Evolutionary conservation across 2,888 invertebrate genomes (phyloP), one percentile per base, ranked within the genome.

Genomic region (Drosophila kuntzei): DNA sequence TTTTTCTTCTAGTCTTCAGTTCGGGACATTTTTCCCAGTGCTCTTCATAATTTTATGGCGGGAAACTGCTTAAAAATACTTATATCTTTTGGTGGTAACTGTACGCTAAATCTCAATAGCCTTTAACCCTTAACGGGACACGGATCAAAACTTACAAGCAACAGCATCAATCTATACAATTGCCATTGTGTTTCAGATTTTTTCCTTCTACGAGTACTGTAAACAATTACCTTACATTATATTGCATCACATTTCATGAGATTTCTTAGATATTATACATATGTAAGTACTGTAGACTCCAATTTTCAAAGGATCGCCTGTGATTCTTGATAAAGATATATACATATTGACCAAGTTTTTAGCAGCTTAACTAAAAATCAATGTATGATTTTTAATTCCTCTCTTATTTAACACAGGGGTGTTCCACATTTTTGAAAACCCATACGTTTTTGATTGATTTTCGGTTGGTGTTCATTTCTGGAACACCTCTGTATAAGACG

Each of bases 31-130:
- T 74, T 71, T 54, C 32, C 7, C 27, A 32, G 27, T 8, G 39
- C 43, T 59, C 67, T 66, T 62, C 62, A 47, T 64, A 44, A 46
- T 63, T 49, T 67, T 61, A 65, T 76, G 80, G 87, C 85, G 87
- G 87, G 85, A 82, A 82, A 89, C 63, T 61, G 66, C 29, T 34
- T 36, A 36, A n/a, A 34, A 34, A n/a, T n/a, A n/a, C 36, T 12
- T 50, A 8, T 22, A 9, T 8, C 8, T 11, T n/a, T 72, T 27
- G 64, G 55, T 76, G 46, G 58, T 50, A 64, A 49, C 41, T 53
- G 27, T 37, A 25, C 22, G 41, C 12, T 32, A 69, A 70, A 79
- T 67, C 59, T 54, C n/a, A 22, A 27, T 32, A 8, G 8, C 22
- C 7, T 39, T 43, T 73, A 81, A 77, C 77, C 79, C 79, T 46